Percentiles rank a stretch among this genome's conserved stretches.
These are phyloP conservation scores for Arrhopalites spinosus DNA, from an alignment of 2,888 invertebrate species.

Conservation along the genomic window DNA sequence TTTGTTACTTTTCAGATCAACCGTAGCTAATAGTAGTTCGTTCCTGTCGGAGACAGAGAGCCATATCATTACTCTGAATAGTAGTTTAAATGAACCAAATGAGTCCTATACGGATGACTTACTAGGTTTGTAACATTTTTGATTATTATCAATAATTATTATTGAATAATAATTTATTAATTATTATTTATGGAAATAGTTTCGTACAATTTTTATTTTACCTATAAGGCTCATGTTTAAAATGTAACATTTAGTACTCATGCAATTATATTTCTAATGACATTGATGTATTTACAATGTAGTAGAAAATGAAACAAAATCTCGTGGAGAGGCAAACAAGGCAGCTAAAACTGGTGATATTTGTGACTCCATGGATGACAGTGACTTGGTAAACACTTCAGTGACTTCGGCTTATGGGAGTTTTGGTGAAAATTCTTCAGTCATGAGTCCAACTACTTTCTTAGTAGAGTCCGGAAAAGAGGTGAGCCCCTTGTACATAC, in stretches of 20 bases:
- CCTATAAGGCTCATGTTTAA: too few relatives aligned
- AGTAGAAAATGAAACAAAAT: constrained; percentile 19
- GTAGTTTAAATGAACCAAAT: constrained; percentile 29
- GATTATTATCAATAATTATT: too few relatives aligned
- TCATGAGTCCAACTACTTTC: constrained; percentile 45
- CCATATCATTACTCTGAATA: constrained; percentile 12
- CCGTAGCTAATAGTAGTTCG: background rate
- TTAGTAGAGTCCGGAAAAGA: constrained; percentile 57
- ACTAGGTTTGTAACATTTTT: too few relatives aligned
- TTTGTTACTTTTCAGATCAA: too few relatives aligned
- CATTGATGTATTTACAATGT: too few relatives aligned
- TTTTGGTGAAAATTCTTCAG: constrained; percentile 35
- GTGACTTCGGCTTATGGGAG: constrained; percentile 27
- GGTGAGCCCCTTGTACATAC: constrained; percentile 40
- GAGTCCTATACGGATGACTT: constrained; percentile 40
- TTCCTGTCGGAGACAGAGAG: constrained; percentile 8
- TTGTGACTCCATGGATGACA: constrained; percentile 23
- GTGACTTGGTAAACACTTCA: constrained; percentile 21
- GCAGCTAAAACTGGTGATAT: background rate
- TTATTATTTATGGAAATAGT: too few relatives aligned
- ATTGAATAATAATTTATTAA: too few relatives aligned
- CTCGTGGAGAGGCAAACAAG: background rate
- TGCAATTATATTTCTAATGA: too few relatives aligned
- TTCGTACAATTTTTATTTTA: too few relatives aligned
- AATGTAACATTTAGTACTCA: too few relatives aligned